These are phyloP conservation scores for Eurypyga helias DNA, from an alignment of 2,113 vertebrate species.

Conservation along the genomic window DNA sequence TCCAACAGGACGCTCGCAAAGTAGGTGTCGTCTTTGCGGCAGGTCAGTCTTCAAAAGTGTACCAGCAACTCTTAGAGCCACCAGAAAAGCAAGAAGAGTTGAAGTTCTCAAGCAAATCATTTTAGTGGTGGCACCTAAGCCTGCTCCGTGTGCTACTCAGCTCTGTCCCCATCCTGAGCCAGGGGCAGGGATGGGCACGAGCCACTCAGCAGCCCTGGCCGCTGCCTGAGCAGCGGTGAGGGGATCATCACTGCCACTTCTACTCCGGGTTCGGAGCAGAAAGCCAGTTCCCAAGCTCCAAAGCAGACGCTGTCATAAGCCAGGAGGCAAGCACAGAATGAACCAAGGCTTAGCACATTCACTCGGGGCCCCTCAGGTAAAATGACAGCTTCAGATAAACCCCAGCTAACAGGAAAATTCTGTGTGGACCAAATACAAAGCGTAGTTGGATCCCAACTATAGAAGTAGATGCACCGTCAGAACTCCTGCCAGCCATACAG, in stretches of 20 bases:
- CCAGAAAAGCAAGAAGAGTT: neutral
- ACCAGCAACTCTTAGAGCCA: neutral
- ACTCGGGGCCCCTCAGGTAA: neutral
- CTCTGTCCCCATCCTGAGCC: neutral
- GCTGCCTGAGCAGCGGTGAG: fast-evolving
- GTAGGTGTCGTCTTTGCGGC: neutral
- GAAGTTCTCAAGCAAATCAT: slow-evolving; percentile 4
- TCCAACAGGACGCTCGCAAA: neutral
- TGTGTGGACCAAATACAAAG: neutral
- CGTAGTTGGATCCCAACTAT: neutral
- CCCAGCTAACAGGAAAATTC: neutral
- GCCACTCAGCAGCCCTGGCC: neutral
- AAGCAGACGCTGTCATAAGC: neutral
- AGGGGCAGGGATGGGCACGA: neutral
- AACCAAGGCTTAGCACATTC: neutral
- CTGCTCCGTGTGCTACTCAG: neutral
- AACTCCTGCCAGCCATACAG: neutral
- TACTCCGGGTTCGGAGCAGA: neutral
- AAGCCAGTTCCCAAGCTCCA: neutral
- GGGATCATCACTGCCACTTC: neutral
- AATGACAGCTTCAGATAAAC: neutral
- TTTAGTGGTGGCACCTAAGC: neutral
- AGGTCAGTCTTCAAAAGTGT: neutral
- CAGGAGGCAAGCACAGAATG: fast-evolving
- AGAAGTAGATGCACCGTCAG: neutral